Evolutionary conservation across 2,113 vertebrate species (phyloP), one percentile per base, ranked within the genome.

Genomic region (Grus americana): DNA sequence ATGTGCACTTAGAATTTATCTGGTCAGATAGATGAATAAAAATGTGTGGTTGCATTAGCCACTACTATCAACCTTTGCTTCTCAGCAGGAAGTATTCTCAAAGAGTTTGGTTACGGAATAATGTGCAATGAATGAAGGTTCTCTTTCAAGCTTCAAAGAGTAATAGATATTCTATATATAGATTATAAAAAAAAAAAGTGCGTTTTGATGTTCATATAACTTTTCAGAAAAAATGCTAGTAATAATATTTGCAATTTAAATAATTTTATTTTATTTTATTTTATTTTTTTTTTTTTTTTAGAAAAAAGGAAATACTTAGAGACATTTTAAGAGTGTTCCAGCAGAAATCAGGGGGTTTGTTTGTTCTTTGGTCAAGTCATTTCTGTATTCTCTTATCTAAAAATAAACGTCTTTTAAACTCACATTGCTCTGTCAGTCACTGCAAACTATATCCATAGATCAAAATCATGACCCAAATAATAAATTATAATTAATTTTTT

Each of bases 11-110:
- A 91, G 52, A 80, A 95, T 97, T 93, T 88, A 94, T 87, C 40
- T 91, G 75, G 38, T 95, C 86, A 97, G 63, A 85, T 18, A 96
- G 68, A 91, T 86, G 65, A 92, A 92, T 86, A 80, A 92, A 93
- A 95, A 59, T 72, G 47, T 50, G 8, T 42, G 65, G 63, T 81
- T 91, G 50, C 85, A 82, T 91, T 97, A 94, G 13, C 4, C 36
- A 44, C 44, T 44, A n/a, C 63, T 84, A 26, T 52, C 74, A 95
- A 89, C 11, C 29, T 96, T 44, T 92, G 8, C 18, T 88, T 90
- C 38, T 93, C 86, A 88, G 49, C 44, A 57, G 12, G 46, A 1
- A 92, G 42, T 62, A 57, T 84, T 93, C 78, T 71, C 49, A 34
- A 58, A 76, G 47, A 79, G 1, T 54, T 87, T 86, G 46, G 27